These are phyloP conservation scores for Morinoia aosen DNA, from an alignment of 2,888 invertebrate genomes.

Conservation along the genomic window DNA sequence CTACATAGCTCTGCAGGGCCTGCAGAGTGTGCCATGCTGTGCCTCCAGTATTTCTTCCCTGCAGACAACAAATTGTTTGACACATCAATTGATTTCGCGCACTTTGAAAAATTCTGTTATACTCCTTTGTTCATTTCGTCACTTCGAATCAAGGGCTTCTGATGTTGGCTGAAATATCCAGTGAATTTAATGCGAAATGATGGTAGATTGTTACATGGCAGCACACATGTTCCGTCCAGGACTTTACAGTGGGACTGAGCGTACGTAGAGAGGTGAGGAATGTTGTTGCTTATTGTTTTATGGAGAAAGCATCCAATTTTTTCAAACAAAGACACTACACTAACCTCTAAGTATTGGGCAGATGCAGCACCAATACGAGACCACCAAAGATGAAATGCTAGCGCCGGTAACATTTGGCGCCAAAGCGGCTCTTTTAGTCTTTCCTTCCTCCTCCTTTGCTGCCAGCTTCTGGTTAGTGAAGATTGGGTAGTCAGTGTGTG, in stretches of 20 bases:
- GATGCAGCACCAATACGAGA: too few species aligned
- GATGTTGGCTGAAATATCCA: neutral
- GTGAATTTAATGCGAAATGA: neutral
- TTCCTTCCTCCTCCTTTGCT: too few species aligned
- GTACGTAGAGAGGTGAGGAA: neutral
- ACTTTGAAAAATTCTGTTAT: too few species aligned
- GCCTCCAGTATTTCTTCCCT: neutral
- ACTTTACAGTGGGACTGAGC: neutral
- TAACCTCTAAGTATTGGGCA: too few species aligned
- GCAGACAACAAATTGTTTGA: neutral
- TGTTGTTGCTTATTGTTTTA: neutral
- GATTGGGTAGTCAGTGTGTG: too few species aligned
- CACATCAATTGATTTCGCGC: neutral
- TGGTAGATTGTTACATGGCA: neutral
- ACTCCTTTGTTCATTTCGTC: neutral
- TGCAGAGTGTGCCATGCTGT: neutral
- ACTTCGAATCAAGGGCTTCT: neutral
- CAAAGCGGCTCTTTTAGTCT: too few species aligned
- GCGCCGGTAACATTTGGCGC: too few species aligned
- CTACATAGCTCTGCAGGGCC: neutral
- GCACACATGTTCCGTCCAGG: neutral
- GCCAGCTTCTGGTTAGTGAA: too few species aligned
- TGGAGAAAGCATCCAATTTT: too few species aligned
- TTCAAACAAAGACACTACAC: too few species aligned
- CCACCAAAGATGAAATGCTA: too few species aligned